A percentile compares a stretch with the other conserved stretches of the same genome.
Evolutionary conservation across 1,140 invertebrate genomes (phyloP).

Genomic region (Heliothis subflexa): DNA sequence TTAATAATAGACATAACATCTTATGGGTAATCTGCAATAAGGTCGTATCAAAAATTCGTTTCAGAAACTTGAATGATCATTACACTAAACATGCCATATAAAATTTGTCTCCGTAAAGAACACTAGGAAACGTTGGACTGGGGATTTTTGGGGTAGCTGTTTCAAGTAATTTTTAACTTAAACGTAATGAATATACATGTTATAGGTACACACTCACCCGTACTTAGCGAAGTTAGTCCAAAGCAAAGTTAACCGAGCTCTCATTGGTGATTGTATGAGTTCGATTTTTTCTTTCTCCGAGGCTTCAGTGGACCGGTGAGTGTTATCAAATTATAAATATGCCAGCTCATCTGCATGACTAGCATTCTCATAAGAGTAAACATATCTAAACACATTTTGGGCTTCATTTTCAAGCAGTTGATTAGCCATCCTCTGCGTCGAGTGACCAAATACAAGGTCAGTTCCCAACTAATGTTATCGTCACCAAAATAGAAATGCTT

Average conservation of each 20-base stretch:
- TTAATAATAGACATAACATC: too few species aligned
- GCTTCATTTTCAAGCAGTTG: conserved; percentile 58
- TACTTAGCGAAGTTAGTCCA: conserved; percentile 69
- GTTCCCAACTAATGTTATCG: conserved; percentile 54
- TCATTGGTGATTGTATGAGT: conserved; percentile 41
- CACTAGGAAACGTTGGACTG: too few species aligned
- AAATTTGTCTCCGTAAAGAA: too few species aligned
- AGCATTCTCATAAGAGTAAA: conserved; percentile 60
- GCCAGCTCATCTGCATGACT: conserved; percentile 61
- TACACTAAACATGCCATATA: too few species aligned
- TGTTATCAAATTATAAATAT: conserved; percentile 61
- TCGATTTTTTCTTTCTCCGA: conserved; percentile 50
- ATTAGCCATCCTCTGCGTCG: conserved; percentile 56
- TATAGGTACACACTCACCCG: conserved; percentile 44
- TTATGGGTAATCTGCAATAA: too few species aligned
- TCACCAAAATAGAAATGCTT: conserved; percentile 62
- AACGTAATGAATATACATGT: background rate
- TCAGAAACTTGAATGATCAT: too few species aligned
- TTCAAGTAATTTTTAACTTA: too few species aligned
- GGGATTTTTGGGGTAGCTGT: too few species aligned
- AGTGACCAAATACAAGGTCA: conserved; percentile 59
- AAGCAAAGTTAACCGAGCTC: conserved; percentile 57
- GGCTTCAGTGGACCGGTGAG: background rate
- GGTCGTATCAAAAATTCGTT: too few species aligned
- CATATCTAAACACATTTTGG: conserved; percentile 55